Evolutionary conservation across 2,888 invertebrate genomes (phyloP), one percentile per base, ranked within the genome.

Genomic region (Branchellion lobata): DNA sequence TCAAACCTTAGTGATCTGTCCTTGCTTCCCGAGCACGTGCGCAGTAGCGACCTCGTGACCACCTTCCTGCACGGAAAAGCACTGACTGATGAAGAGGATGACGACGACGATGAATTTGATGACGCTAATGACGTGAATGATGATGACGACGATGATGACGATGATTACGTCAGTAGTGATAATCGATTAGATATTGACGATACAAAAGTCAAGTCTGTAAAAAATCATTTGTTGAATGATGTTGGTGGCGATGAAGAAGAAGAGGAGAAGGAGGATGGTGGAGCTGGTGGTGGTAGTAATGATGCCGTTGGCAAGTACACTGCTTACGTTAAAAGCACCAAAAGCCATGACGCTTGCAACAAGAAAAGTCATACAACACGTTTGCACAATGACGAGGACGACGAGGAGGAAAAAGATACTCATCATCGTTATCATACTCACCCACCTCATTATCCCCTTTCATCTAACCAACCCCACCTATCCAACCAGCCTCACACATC

Each of bases 91-190:
- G 61, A 40, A 40, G 40, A 40, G 21, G 61, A 57, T 57, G 61
- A 57, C 11, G 61, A 57, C 3, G 61, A 57, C 3, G 61, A 57
- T 57, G 61, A 57, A n/a, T 57, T 14, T n/a, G 61, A 57, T 57
- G 61, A 57, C 21, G 61, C 61, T 57, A 57, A 57, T n/a, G 61
- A 57, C 21, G 61, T 24, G 3, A 8, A 57, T 57, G 61, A 57
- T 57, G 61, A 57, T 24, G 61, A 57, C 21, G 61, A 57, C 21
- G 21, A 57, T 57, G 61, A 57, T 57, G 61, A 57, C 5, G 61
- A 57, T 57, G 61, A 57, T 57, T 57, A 57, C 24, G 61, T 57
- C 14, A 57, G 61, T 57, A 57, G 61, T n/a, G 61, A 57, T 57
- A 57, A 57, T n/a, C 5, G 61, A 57, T 57, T 57, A 18, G 61